A percentile compares a stretch with the other conserved stretches of the same genome.
These are phyloP conservation scores for Drosophila pseudotalamancana DNA, from an alignment of 2,888 invertebrate species.

Conservation along the genomic window DNA sequence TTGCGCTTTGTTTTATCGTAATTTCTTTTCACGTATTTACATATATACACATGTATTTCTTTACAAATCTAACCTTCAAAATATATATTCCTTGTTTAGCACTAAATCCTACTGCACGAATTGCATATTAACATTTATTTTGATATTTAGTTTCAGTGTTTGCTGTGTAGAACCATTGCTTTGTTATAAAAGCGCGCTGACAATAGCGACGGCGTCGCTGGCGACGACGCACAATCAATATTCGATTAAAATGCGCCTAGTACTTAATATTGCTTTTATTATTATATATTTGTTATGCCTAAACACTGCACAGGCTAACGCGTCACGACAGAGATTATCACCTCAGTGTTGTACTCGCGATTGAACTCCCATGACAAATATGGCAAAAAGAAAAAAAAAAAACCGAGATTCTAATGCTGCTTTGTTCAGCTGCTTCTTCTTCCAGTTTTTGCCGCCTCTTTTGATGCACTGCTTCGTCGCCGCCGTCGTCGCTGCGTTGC, in stretches of 20 bases:
- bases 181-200: conserved; percentile 34
- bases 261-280: conserved; percentile 25
- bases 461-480: conserved; percentile 78
- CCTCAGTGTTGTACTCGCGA: conserved; percentile 31
- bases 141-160: conserved; percentile 18
- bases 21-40: conserved; percentile 47
- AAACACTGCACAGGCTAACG: conserved; percentile 38
- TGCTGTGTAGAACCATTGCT: conserved; percentile 13
- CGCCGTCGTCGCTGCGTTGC: conserved; percentile 59
- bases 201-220: conserved; percentile 19
- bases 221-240: conserved; percentile 52
- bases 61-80: conserved; percentile 81
- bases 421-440: conserved; percentile 69
- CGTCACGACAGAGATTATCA: conserved; percentile 53
- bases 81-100: conserved; percentile 51
- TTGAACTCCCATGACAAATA: conserved; percentile 51
- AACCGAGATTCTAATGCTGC: conserved; percentile 60
- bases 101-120: conserved; percentile 45
- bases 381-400: conserved; percentile 37
- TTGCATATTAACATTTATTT: conserved; percentile 44
- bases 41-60: conserved; percentile 21
- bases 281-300: conserved; percentile 36
- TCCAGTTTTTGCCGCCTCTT: conserved; percentile 74
- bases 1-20: conserved; percentile 67
- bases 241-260: conserved; percentile 45